phyloP scores from a whole-genome alignment of 2,888 invertebrate genomes.

The Asteroscopus sphinx region DNA sequence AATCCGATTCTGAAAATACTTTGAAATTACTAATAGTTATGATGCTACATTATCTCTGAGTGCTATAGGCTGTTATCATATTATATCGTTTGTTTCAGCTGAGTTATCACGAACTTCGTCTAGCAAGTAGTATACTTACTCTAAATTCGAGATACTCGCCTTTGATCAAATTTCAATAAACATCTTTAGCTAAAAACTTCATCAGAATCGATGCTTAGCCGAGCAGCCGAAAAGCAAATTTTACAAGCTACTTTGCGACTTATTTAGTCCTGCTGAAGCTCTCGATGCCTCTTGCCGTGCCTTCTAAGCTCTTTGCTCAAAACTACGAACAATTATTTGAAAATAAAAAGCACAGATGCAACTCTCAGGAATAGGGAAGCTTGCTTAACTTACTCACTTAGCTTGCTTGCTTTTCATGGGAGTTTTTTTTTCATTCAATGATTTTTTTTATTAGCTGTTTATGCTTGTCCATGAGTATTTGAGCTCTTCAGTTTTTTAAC shows the following conservation, averaged over 20 bases:
- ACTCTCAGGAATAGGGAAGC: constrained; percentile 50
- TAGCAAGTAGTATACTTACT: too few relatives aligned
- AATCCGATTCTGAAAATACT: too few relatives aligned
- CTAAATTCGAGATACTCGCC: neutral
- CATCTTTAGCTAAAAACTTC: constrained; percentile 10
- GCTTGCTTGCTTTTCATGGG: constrained; percentile 36
- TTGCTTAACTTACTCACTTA: constrained; percentile 57
- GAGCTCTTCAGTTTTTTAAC: constrained; percentile 12
- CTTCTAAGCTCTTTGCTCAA: constrained; percentile 57
- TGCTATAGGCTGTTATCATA: too few relatives aligned
- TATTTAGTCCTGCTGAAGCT: constrained; percentile 56
- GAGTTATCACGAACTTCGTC: too few relatives aligned
- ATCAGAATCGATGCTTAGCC: constrained; percentile 22
- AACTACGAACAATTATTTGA: constrained; percentile 58
- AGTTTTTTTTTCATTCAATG: constrained; percentile 31
- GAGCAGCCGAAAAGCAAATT: constrained; percentile 29
- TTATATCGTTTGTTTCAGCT: too few relatives aligned
- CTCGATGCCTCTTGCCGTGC: constrained; percentile 58
- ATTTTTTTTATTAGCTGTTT: constrained; percentile 27
- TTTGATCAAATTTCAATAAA: constrained; percentile 7
- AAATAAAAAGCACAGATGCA: constrained; percentile 51
- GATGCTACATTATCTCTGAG: too few relatives aligned
- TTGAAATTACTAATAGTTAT: too few relatives aligned
- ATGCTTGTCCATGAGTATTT: constrained; percentile 27
- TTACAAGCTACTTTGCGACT: constrained; percentile 41